These are phyloP conservation scores for Mormyrops attenuatus DNA, from an alignment of 2,797 vertebrate species.

Conservation along the genomic window DNA sequence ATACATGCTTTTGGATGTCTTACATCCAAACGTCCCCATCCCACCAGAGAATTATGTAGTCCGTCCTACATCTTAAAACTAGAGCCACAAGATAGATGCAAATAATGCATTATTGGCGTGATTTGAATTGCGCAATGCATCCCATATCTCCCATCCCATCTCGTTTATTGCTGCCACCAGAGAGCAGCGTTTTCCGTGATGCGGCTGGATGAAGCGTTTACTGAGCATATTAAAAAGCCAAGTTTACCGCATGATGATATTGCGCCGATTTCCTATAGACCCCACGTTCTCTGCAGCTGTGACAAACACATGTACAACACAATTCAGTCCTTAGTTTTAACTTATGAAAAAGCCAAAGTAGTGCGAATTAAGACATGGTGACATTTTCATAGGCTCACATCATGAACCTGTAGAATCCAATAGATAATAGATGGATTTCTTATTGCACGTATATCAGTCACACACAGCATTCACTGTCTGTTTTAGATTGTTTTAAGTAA, in stretches of 20 bases:
- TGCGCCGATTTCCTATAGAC: background rate
- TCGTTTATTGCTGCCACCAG: background rate
- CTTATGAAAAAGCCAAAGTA: background rate
- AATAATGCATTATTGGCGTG: background rate
- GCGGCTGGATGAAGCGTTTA: background rate
- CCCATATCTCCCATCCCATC: background rate
- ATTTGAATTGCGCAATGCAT: background rate
- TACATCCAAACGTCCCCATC: background rate
- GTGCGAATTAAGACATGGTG: background rate
- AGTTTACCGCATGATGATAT: background rate
- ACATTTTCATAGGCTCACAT: background rate
- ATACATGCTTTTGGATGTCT: background rate
- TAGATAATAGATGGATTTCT: background rate
- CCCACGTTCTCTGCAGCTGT: background rate
- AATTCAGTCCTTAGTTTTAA: background rate
- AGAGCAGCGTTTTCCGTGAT: background rate
- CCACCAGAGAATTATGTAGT: background rate
- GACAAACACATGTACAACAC: background rate
- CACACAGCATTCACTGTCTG: background rate
- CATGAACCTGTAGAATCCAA: background rate
- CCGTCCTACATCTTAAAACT: background rate
- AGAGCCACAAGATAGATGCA: background rate
- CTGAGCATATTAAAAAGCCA: background rate
- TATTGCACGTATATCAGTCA: background rate
- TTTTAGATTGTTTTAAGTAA: background rate